Evolutionary conservation across 1,140 invertebrate genomes (phyloP), one percentile per base, ranked within the genome.

Genomic region (Drosophila sucinea): DNA sequence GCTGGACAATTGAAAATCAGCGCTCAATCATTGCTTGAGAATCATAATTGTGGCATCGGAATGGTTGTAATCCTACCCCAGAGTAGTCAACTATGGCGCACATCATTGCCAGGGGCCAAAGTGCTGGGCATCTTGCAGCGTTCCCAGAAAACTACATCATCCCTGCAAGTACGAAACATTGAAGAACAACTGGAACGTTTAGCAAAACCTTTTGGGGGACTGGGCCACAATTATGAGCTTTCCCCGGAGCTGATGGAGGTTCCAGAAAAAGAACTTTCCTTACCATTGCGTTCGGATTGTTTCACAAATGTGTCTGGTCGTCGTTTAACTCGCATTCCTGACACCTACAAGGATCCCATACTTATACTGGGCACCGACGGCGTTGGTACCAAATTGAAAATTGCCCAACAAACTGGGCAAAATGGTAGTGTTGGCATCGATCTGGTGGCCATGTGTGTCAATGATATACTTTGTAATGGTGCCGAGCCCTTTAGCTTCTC

Each of bases 371-470:
- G 98, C 1, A 98, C 98, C 3, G 98, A 99, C 93, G 98, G 98
- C 17, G 98, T 99, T 29, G 98, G 99, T 44, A 99, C 98, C 0
- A 99, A 99, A 93, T 94, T 99, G 4, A 98, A 98, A 95, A 95
- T 99, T 75, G 98, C 98, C 2, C 95, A 98, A 90, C 94, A 95
- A 79, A 95, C 94, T 35, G 94, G 95, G 57, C 94, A 95, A 35
- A 97, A 98, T 89, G 92, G 94, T 67, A 96, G 96, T 1, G 95
- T 99, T 71, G 98, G 98, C 29, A 96, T 98, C 75, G 98, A 99
- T 93, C 93, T 99, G 62, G 98, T 99, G 3, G 98, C 98, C n/a
- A 99, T 99, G 98, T 99, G 98, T 92, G 98, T 98, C 3, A 99
- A 99, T 93, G 98, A 99, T 92, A 96, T 99, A 55, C 93, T 99